Evolutionary conservation across 2,888 invertebrate species (phyloP).

Genomic region (Cordilura impudica): DNA sequence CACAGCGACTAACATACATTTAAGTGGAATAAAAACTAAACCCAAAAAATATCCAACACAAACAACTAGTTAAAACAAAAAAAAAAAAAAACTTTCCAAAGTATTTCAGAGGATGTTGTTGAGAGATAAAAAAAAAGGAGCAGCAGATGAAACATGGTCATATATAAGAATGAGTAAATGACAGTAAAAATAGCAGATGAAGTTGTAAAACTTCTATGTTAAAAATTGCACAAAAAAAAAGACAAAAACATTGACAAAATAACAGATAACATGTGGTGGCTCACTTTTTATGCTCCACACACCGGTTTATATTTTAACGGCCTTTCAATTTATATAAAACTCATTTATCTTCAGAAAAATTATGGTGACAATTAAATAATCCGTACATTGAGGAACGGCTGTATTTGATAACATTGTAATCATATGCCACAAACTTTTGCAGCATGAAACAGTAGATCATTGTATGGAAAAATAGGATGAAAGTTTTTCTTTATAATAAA

Average conservation of each 20-base stretch:
- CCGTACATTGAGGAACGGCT: too few species aligned
- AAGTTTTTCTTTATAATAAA: too few species aligned
- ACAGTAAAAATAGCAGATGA: slow-evolving; percentile 30
- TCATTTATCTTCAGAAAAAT: too few species aligned
- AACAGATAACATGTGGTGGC: background rate
- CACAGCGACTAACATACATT: slow-evolving; percentile 5
- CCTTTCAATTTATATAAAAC: too few species aligned
- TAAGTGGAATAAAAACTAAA: background rate
- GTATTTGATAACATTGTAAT: too few species aligned
- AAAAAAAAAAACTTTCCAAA: background rate
- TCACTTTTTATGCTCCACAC: background rate
- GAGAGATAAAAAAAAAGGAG: slow-evolving; percentile 2
- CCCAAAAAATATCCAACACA: slow-evolving; percentile 5
- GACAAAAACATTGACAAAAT: background rate
- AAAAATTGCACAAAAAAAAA: background rate
- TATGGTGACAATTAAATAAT: too few species aligned
- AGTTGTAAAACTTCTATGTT: slow-evolving; percentile 31
- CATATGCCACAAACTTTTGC: too few species aligned
- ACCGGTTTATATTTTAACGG: too few species aligned
- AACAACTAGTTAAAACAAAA: background rate
- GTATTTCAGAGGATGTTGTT: slow-evolving; percentile 26
- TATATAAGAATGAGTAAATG: slow-evolving; percentile 12
- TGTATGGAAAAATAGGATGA: too few species aligned
- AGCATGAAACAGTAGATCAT: too few species aligned
- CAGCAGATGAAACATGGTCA: slow-evolving; percentile 34